phyloP scores from a whole-genome alignment of 1,140 invertebrate species.

The Propsilocerus akamusi region DNA sequence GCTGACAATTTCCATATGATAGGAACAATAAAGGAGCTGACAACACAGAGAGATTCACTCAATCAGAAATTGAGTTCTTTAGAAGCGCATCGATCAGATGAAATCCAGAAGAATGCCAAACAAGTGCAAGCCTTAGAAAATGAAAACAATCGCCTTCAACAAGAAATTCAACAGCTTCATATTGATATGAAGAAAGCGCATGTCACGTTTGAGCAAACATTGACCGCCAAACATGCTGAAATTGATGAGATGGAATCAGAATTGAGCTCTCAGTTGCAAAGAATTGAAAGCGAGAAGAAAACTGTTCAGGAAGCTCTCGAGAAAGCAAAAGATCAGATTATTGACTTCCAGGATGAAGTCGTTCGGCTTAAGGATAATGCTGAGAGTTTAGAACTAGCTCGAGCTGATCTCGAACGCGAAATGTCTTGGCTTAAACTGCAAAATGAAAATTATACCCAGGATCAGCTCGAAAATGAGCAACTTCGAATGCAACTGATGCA shows the following conservation, averaged over 20 bases:
- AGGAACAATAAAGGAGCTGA: constrained; percentile 25
- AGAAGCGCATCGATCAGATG: constrained; percentile 12
- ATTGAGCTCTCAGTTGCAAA: constrained; percentile 37
- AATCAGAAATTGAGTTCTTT: constrained; percentile 19
- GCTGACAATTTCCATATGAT: constrained; percentile 35
- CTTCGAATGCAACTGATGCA: constrained; percentile 21
- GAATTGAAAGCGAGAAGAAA: constrained; percentile 29
- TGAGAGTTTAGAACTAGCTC: constrained; percentile 17
- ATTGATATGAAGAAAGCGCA: constrained; percentile 29
- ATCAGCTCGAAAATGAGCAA: constrained; percentile 19
- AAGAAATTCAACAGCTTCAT: constrained; percentile 25
- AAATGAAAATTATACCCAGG: constrained; percentile 20
- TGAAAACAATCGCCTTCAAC: constrained; percentile 22
- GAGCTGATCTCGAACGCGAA: constrained; percentile 15
- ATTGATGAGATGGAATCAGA: constrained; percentile 38
- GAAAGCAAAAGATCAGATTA: constrained; percentile 28
- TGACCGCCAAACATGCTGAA: constrained; percentile 30
- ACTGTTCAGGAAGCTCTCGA: constrained; percentile 26
- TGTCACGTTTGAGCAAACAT: constrained; percentile 28
- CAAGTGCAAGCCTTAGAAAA: constrained; percentile 12
- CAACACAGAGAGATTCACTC: constrained; percentile 23
- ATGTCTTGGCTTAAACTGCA: constrained; percentile 16
- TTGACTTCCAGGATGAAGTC: constrained; percentile 28
- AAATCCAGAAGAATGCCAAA: constrained; percentile 10
- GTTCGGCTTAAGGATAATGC: constrained; percentile 23